phyloP scores from a whole-genome alignment of 2,797 vertebrate genomes.

The Cynodonichthys magdalenae region DNA sequence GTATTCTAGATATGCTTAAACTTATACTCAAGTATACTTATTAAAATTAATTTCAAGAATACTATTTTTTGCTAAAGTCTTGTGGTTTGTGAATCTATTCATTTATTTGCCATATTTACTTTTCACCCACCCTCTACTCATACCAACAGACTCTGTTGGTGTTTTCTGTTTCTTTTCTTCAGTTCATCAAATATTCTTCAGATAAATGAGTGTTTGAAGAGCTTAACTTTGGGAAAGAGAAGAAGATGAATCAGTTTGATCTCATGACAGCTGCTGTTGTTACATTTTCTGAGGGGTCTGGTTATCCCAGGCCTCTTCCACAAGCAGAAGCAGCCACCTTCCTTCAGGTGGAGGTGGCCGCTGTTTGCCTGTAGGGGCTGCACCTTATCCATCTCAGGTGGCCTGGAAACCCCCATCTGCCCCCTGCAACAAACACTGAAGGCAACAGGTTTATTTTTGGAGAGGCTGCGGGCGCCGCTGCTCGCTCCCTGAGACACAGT shows the following conservation, averaged over 20 bases:
- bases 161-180: too few relatives aligned
- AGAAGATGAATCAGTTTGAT: not conserved
- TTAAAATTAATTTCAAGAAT: too few relatives aligned
- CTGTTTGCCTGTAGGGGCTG: slow-evolving; percentile 61
- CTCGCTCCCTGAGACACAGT: slow-evolving; percentile 70
- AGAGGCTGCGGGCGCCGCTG: slow-evolving; percentile 58
- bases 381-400: slow-evolving; percentile 72
- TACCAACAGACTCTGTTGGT: too few relatives aligned
- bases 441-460: slow-evolving; percentile 86
- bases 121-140: too few relatives aligned
- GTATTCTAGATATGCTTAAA: too few relatives aligned
- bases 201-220: too few relatives aligned
- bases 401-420: slow-evolving; percentile 71
- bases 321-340: not conserved
- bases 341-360: slow-evolving; percentile 54
- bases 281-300: not conserved
- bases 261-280: not conserved
- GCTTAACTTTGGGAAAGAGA: too few relatives aligned
- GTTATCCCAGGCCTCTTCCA: not conserved
- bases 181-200: too few relatives aligned
- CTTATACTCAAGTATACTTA: too few relatives aligned
- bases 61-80: too few relatives aligned
- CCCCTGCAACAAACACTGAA: slow-evolving; percentile 64
- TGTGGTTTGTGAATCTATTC: too few relatives aligned
- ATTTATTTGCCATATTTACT: too few relatives aligned